phyloP scores from a whole-genome alignment of 2,888 invertebrate species.

The Yponomeuta evonymella region DNA sequence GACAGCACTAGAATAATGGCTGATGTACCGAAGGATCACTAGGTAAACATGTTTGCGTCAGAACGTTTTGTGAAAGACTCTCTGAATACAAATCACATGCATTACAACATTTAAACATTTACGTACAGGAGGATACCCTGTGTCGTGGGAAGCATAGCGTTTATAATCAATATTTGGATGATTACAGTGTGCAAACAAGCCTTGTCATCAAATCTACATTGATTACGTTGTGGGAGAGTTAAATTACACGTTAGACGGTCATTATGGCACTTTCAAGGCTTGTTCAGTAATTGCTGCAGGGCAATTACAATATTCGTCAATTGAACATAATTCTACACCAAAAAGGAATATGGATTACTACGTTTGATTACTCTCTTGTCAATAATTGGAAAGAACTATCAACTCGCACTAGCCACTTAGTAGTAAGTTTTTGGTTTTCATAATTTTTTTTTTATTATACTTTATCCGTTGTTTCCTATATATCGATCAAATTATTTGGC shows the following conservation, averaged over 20 bases:
- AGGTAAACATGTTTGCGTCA: conserved; percentile 57
- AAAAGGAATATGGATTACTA: not conserved
- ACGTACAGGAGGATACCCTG: too few species aligned
- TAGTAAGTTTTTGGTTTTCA: too few species aligned
- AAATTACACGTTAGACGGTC: not conserved
- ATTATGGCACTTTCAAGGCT: not conserved
- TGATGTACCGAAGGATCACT: not conserved
- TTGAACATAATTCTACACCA: not conserved
- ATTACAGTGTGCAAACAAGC: not conserved
- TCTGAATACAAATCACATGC: not conserved
- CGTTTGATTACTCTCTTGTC: too few species aligned
- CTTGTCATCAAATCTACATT: conserved; percentile 4
- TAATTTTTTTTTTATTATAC: too few species aligned
- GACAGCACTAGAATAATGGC: not conserved
- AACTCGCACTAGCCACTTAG: too few species aligned
- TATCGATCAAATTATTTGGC: too few species aligned
- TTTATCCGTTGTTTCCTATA: too few species aligned
- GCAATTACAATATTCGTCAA: not conserved
- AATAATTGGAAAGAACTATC: too few species aligned
- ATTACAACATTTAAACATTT: not conserved
- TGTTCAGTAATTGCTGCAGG: not conserved
- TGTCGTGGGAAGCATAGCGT: not conserved
- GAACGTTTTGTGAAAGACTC: not conserved
- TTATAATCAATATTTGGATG: not conserved
- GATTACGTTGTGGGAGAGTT: not conserved